Evolutionary conservation across 1,140 invertebrate genomes (phyloP), one percentile per base, ranked within the genome.

Genomic region (Diabrotica undecimpunctata): DNA sequence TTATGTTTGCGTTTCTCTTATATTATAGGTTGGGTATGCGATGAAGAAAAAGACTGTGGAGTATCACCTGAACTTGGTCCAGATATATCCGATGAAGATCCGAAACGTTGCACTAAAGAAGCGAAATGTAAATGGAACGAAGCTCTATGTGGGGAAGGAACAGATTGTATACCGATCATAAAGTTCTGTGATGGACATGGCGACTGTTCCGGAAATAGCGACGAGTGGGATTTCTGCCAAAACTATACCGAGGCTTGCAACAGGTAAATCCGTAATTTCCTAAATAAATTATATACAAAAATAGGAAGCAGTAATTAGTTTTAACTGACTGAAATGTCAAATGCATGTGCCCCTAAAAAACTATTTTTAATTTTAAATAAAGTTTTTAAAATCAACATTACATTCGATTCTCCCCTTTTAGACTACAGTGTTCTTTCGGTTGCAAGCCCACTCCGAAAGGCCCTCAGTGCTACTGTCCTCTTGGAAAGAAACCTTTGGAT

Each of bases 41-140:
- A 94, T 79, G 88, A 87, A 38, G 86, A 87, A 67, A 78, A 84
- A 62, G 91, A 94, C 80, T 94, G 92, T 81, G 87, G 87, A 51
- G 82, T 66, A 59, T 81, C 83, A 66, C 81, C 83, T 59, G 81
- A 84, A 71, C 80, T 84, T 69, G 78, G 81, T 3, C 76, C 75
- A 59, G 87, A 78, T 61, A 65, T 39, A 9, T 85, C 80, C 62
- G 70, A 75, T 56, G 72, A 77, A 66, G 73, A 74, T 54, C 74
- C 70, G 8, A 67, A 74, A 54, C 58, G 67, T 35, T 77, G 74
- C 67, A 54, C 65, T 12, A 70, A 74, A 58, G 62, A 63, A n/a
- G 56, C 60, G 71, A 78, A 78, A 51, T 90, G 88, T 73, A 79
- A 78, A 13, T 81, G 81, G 66, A 88, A 88, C 75, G 78, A 82